These are phyloP conservation scores for Drosophila dunni DNA, from an alignment of 1,140 invertebrate species.

Conservation along the genomic window DNA sequence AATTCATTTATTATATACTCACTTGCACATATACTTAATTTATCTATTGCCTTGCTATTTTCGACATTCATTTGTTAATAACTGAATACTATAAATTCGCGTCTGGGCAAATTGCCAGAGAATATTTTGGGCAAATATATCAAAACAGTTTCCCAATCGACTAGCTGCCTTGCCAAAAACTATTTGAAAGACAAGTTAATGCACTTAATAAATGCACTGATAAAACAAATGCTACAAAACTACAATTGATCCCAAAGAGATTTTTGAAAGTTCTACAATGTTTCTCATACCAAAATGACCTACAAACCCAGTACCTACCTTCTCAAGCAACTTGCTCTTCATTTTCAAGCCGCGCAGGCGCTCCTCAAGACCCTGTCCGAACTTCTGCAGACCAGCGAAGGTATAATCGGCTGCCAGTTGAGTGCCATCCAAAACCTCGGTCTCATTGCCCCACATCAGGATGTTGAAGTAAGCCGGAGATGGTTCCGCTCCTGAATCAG, in stretches of 20 bases:
- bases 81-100: conserved; percentile 72
- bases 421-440: conserved; percentile 94
- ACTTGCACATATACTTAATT: conserved; percentile 42
- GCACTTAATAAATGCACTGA: conserved; percentile 38
- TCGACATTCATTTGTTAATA: conserved; percentile 75
- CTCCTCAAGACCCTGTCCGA: conserved; percentile 96
- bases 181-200: conserved; percentile 75
- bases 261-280: too few species aligned
- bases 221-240: not conserved
- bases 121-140: conserved; percentile 25
- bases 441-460: conserved; percentile 93
- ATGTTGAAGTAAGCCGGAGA: conserved; percentile 97
- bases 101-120: conserved; percentile 65
- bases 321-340: conserved; percentile 93
- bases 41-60: conserved; percentile 60
- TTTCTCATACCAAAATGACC: not conserved
- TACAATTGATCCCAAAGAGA: too few species aligned
- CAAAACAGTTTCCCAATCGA: conserved; percentile 69
- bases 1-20: conserved; percentile 38
- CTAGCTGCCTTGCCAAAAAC: conserved; percentile 57
- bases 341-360: conserved; percentile 93
- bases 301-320: conserved; percentile 87
- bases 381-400: conserved; percentile 96
- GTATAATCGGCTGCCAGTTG: conserved; percentile 96
- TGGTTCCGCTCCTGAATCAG: conserved; percentile 92